Conservation (phyloP, 2,888 invertebrate genomes). For the Apamea crenata region DNA sequence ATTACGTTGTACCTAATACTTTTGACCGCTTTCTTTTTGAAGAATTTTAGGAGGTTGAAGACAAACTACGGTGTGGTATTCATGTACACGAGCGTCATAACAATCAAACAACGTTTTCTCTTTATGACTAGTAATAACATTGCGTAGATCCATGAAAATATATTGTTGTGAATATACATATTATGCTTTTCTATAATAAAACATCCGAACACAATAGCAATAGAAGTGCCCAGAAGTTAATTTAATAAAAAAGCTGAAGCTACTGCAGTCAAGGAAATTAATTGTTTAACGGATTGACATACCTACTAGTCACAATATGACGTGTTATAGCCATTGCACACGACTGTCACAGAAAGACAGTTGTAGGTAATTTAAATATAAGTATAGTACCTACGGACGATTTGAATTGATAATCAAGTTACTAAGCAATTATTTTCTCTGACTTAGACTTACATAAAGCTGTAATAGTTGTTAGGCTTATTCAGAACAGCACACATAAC, state of each 20-base stretch:
- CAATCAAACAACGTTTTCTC: constrained; percentile 55
- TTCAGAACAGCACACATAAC: constrained; percentile 45
- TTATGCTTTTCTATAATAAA: constrained; percentile 8
- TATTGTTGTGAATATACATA: constrained; percentile 1
- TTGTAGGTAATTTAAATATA: not conserved
- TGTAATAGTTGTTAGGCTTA: constrained; percentile 23
- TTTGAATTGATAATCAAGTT: not conserved
- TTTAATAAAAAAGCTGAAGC: not conserved
- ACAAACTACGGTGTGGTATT: constrained; percentile 35
- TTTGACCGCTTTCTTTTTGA: constrained; percentile 48
- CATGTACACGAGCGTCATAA: constrained; percentile 48
- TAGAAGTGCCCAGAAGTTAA: constrained; percentile 9
- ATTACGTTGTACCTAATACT: constrained; percentile 22
- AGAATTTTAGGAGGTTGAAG: constrained; percentile 18
- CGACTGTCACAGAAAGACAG: not conserved
- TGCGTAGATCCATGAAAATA: constrained; percentile 26
- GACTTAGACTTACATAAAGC: not conserved
- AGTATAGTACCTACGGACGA: not conserved
- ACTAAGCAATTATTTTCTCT: not conserved
- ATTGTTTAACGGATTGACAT: not conserved
- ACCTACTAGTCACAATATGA: not conserved
- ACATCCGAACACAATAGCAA: not conserved
- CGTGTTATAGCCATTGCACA: not conserved
- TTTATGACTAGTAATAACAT: constrained; percentile 41
- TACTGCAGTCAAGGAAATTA: not conserved